Base-by-base conservation (phyloP, 2,113 vertebrate genomes). In the Sus scrofa region DNA sequence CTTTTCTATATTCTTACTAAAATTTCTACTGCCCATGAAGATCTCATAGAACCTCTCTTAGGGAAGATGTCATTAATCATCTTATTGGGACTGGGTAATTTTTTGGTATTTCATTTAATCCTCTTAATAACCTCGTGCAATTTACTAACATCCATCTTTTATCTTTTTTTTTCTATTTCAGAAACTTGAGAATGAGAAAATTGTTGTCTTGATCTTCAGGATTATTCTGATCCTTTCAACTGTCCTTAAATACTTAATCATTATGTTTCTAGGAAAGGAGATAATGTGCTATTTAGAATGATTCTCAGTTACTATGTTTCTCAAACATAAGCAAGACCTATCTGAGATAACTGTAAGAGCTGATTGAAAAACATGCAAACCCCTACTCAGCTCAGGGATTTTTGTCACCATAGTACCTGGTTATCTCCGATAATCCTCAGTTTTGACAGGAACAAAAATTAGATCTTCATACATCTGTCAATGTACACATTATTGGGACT, bases 161-260 rank as follows among this genome's bases (percentile, higher is more conserved):
- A 75, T 56, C 16, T 50, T 52, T 63, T 32, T 63, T 86, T 71
- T 70, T 88, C 78, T 67, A 37, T 44, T 86, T 75, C 89, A 68
- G 50, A 94, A 87, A 82, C 30, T 67, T 60, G 26, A 85, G 73
- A 86, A 63, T 86, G 39, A 94, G 79, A 89, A 75, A 11, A 70
- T 12, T 58, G 9, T 92, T 26, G 58, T 89, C 39, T 94, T 89
- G 39, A 9, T 81, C 73, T 83, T 94, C 44, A 56, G 9, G 2
- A 75, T 81, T 63, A 75, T 89, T 94, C 78, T 89, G 52, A 20
- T 75, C 19, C 39, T 62, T 68, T 50, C 54, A 63, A 24, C 11
- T 26, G 32, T 63, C 65, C 68, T 94, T 89, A 81, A 81, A 68
- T 85, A 86, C 44, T 54, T 54, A 85, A 39, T 68, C 58, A 30